Evolutionary conservation across 2,113 vertebrate species (phyloP).

Genomic region (human): DNA sequence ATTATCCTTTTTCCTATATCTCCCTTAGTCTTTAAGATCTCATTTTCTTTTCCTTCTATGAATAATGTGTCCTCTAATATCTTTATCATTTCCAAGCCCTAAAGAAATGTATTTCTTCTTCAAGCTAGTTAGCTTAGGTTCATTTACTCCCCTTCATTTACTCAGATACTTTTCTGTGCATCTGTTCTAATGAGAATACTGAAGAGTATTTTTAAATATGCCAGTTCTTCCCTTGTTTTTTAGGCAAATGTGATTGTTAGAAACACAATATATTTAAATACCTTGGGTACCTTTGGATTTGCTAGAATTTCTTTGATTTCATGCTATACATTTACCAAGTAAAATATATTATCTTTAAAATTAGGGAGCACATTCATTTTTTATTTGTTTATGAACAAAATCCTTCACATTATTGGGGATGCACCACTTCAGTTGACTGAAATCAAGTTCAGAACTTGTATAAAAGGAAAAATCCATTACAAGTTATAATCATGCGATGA

Average conservation of each 20-base stretch:
- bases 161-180: neutral
- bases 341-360: neutral
- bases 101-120: neutral
- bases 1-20: neutral
- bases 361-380: neutral
- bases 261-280: neutral
- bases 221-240: neutral
- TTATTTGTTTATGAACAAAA: neutral
- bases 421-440: neutral
- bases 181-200: neutral
- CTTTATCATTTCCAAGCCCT: neutral
- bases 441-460: neutral
- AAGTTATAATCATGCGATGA: neutral
- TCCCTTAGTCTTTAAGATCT: neutral
- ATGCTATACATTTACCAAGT: neutral
- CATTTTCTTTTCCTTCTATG: neutral
- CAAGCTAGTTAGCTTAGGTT: neutral
- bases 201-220: neutral
- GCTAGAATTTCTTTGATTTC: neutral
- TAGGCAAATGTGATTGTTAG: neutral
- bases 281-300: neutral
- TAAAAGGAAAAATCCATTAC: neutral
- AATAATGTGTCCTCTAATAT: neutral
- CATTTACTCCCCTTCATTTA: neutral
- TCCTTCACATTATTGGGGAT: neutral